Evolutionary conservation across 2,113 vertebrate genomes (phyloP), one percentile per base, ranked within the genome.

Genomic region (Naja naja): DNA sequence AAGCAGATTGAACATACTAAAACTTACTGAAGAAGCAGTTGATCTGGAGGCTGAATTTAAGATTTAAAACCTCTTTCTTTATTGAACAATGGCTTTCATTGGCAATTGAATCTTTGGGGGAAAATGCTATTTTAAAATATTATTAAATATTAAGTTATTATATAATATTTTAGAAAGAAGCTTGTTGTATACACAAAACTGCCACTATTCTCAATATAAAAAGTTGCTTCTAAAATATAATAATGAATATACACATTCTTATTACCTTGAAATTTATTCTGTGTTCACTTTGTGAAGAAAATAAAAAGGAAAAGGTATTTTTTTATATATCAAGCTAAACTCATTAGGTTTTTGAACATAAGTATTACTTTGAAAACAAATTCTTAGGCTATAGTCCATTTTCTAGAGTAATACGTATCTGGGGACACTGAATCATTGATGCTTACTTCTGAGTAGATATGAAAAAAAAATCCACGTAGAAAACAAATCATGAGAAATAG

Each of bases 1-100:
- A 91, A 95, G 58, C 89, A 91, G 0, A 4, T 10, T 54, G 90
- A 92, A 91, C 7, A 93, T 88, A 89, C 87, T 91, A 93, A 93
- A 93, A 87, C 89, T 30, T 55, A 18, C 55, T 69, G 0, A 69
- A 11, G 85, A 1, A 20, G 90, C 87, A 58, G 0, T 27, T 64
- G 58, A 74, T 81, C 54, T 34, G 39, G 18, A 12, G 55, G 54
- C 14, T 64, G 23, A 49, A 85, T 85, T 85, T 55, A 54, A 10
- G 54, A 47, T 85, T n/a, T n/a, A 22, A 54, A 45, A 20, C 20
- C 4, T 34, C 16, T 22, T 89, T 27, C 14, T 52, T 27, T 47
- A n/a, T 9, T 23, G 58, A 39, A 45, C 4, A 20, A 87, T 60
- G 34, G 43, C 55, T 87, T 91, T 49, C 25, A 60, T 25, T 60